phyloP scores from a whole-genome alignment of 2,888 invertebrate species.

The Xylocampa areola region DNA sequence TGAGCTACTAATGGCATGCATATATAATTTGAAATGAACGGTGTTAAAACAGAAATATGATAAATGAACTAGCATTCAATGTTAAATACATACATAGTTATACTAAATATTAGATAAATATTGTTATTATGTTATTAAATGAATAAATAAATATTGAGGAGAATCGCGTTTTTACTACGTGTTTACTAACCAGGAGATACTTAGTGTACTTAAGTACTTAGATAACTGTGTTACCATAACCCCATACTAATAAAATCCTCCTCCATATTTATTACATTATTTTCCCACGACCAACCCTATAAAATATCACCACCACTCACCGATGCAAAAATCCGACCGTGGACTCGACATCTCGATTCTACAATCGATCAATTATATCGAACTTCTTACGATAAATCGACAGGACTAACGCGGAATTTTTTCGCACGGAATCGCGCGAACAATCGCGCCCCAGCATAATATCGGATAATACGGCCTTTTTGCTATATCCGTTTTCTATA shows the following conservation, averaged over 20 bases:
- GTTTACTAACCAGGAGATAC: too few relatives aligned
- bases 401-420: conserved; percentile 64
- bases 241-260: conserved; percentile 16
- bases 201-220: too few relatives aligned
- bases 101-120: too few relatives aligned
- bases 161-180: too few relatives aligned
- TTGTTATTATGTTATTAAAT: too few relatives aligned
- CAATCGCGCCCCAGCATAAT: conserved; percentile 76
- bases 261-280: conserved; percentile 40
- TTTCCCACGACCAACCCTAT: conserved; percentile 45
- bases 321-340: conserved; percentile 65
- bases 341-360: conserved; percentile 64
- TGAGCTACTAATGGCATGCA: too few relatives aligned
- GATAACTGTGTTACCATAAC: conserved; percentile 11
- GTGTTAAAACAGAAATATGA: too few relatives aligned
- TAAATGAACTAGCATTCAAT: too few relatives aligned
- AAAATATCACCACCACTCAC: conserved; percentile 35
- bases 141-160: too few relatives aligned
- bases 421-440: conserved; percentile 76
- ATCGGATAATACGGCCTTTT: conserved; percentile 78
- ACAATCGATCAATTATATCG: conserved; percentile 79
- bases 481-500: conserved; percentile 79
- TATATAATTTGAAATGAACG: too few relatives aligned
- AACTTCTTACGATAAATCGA: conserved; percentile 58
- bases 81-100: too few relatives aligned